phyloP scores from a whole-genome alignment of 2,797 vertebrate species.

The Poecilia velifera region DNA sequence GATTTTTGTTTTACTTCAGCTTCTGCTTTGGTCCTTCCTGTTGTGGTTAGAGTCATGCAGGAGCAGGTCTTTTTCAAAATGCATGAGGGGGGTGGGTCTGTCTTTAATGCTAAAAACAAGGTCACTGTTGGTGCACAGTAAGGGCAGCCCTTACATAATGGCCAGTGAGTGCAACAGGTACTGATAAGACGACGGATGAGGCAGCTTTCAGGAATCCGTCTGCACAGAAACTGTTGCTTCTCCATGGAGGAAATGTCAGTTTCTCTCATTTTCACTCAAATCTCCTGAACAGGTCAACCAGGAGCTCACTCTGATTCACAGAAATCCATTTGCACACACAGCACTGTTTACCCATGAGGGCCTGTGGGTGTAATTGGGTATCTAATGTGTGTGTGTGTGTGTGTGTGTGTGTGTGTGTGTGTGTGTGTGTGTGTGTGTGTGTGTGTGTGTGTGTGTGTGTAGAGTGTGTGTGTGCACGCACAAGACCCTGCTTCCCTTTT shows the following conservation, averaged over 20 bases:
- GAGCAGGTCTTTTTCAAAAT: not conserved
- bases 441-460: slow-evolving; percentile 9
- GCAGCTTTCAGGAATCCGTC: not conserved
- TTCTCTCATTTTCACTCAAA: not conserved
- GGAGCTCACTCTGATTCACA: slow-evolving; percentile 27
- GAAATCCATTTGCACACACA: slow-evolving; percentile 33
- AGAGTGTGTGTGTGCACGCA: slow-evolving; percentile 6
- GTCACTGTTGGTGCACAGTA: slow-evolving; percentile 1
- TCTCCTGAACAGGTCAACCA: slow-evolving; percentile 24
- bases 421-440: not conserved
- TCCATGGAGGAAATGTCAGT: not conserved
- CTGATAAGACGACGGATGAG: not conserved
- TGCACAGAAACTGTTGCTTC: slow-evolving; percentile 9
- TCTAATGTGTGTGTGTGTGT: slow-evolving; percentile 5
- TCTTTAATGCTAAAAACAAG: not conserved
- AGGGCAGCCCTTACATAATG: slow-evolving; percentile 9
- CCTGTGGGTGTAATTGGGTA: slow-evolving; percentile 23
- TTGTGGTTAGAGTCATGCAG: not conserved
- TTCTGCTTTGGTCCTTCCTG: not conserved
- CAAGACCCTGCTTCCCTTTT: slow-evolving; percentile 50
- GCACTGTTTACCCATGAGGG: slow-evolving; percentile 51
- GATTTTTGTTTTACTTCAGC: not conserved
- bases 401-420: too few species aligned
- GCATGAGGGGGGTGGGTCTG: not conserved
- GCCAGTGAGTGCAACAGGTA: slow-evolving; percentile 3